These are phyloP conservation scores for Epinephelus awoara DNA, from an alignment of 2,797 vertebrate species.

Conservation along the genomic window DNA sequence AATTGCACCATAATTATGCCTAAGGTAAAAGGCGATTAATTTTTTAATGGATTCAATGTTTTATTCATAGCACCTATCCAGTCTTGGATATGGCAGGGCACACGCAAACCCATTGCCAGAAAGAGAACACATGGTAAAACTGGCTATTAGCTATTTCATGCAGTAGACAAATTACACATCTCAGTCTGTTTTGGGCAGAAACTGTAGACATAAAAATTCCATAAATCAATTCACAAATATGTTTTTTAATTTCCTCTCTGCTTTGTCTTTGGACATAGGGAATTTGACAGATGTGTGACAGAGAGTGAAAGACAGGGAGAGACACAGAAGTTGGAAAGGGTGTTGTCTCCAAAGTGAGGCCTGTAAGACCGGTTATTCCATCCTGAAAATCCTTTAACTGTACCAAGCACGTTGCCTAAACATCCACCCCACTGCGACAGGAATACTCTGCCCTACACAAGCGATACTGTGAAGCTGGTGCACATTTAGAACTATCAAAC, in stretches of 20 bases:
- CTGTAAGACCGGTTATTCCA: conserved; percentile 74
- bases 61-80: conserved; percentile 85
- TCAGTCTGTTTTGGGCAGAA: conserved; percentile 22
- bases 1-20: conserved; percentile 84
- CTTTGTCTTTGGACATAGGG: conserved; percentile 7
- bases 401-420: conserved; percentile 48
- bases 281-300: conserved; percentile 27
- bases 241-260: conserved; percentile 2
- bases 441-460: conserved; percentile 38
- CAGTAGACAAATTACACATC: conserved; percentile 32
- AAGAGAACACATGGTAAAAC: conserved; percentile 58
- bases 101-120: conserved; percentile 58
- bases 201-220: conserved; percentile 17
- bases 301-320: conserved; percentile 33
- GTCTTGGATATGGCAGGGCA: conserved; percentile 71
- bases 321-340: conserved; percentile 40
- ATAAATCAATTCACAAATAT: conserved; percentile 42
- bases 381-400: conserved; percentile 71
- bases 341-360: conserved; percentile 64
- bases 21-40: conserved; percentile 84
- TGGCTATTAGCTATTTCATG: conserved; percentile 54
- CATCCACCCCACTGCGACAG: conserved; percentile 59
- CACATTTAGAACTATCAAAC: conserved; percentile 62
- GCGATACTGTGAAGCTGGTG: conserved; percentile 35
- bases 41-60: conserved; percentile 87